Evolutionary conservation across 1,140 invertebrate species (phyloP), one percentile per base, ranked within the genome.

Genomic region (Tribolium madens): DNA sequence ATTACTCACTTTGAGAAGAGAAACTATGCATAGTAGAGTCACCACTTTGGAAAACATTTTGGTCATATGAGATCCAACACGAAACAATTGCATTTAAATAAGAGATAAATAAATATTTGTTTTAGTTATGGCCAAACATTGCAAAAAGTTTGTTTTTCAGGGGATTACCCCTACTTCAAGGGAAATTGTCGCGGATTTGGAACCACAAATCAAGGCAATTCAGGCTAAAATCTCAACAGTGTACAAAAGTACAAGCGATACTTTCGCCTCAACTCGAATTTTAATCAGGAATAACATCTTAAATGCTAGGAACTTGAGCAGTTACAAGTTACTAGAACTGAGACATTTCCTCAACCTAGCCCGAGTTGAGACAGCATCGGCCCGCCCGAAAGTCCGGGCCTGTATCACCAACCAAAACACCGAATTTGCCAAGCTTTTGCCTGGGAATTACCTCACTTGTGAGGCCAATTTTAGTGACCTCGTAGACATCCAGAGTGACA

Each of bases 11-110:
- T 64, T 21, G 7, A 33, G 6, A 0, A 33, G 2, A 26, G 36
- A 26, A 12, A 26, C 21, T 1, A 64, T 33, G 4, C 18, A 60
- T 10, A 60, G 4, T 0, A 60, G 6, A 0, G 14, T 33, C 12
- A 64, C 57, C 26, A 64, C 57, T 33, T 64, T 64, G 14, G 12
- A 1, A 31, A 14, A 64, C 57, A 72, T 72, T 46, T 21, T 72
- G 46, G 2, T 50, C 9, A 14, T 71, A 18, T 71, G 15, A 48
- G 21, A 21, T 10, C 13, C 9, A 17, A 71, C 14, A 4, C 14
- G 14, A 15, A 18, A 47, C 36, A 18, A 10, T 47, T 13, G 21
- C 26, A 31, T 50, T 72, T 72, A 72, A 50, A 2, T 9, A 26
- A 48, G 31, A 31, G 2, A n/a, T 42, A 14, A 9, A 18, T 31